These are phyloP conservation scores for Panagrolaimus sp. DNA, from an alignment of 1,140 invertebrate species.

Conservation along the genomic window DNA sequence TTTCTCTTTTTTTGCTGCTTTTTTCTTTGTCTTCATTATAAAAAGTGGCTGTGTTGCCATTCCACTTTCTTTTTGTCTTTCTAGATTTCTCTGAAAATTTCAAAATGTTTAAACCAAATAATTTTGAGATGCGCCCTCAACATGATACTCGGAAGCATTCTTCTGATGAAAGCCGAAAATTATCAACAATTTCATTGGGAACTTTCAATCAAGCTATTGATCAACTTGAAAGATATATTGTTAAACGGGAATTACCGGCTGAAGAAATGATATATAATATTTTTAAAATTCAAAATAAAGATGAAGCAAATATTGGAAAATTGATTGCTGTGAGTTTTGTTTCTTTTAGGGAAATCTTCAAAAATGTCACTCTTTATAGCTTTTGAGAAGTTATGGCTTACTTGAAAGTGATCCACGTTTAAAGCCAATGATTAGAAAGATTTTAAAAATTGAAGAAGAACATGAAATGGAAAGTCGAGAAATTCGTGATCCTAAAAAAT, in stretches of 20 bases:
- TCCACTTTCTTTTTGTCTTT: no score
- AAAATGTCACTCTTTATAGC: background rate
- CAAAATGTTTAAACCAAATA: no score
- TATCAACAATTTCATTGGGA: conserved; percentile 13
- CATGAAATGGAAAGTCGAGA: conserved; percentile 23
- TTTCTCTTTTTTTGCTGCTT: no score
- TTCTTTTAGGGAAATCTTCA: background rate
- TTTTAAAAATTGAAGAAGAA: conserved; percentile 27
- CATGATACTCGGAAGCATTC: background rate
- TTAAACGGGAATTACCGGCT: background rate
- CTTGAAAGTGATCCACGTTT: conserved; percentile 24
- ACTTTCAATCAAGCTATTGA: conserved; percentile 7
- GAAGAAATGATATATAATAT: conserved; percentile 14
- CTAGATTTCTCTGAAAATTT: no score
- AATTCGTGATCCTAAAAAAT: conserved; percentile 34
- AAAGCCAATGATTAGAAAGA: conserved; percentile 28
- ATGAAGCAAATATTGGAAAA: conserved; percentile 14
- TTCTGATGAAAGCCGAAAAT: background rate
- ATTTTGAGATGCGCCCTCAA: background rate
- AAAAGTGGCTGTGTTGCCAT: no score
- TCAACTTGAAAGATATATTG: conserved; percentile 1
- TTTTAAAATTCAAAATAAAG: conserved; percentile 10
- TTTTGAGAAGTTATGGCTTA: conserved; percentile 13
- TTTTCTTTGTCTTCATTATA: no score
- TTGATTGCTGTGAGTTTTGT: background rate